These are phyloP conservation scores for Pachyseris speciosa DNA, from an alignment of 64 coral and sea anemone species.

Conservation along the genomic window DNA sequence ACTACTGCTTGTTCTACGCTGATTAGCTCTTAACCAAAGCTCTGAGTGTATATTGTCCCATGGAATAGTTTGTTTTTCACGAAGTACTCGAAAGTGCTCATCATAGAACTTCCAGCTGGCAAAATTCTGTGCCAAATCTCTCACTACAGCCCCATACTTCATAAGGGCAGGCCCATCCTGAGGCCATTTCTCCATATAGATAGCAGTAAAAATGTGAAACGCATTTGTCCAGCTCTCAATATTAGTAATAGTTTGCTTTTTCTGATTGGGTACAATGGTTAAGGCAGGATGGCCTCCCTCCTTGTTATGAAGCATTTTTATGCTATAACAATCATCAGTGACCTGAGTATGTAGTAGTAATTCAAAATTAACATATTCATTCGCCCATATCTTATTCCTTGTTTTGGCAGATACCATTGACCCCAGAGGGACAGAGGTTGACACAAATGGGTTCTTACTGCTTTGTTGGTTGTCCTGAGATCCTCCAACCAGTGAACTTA, in stretches of 20 bases:
- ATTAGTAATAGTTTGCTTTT: not conserved
- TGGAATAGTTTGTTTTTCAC: not conserved
- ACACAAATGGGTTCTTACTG: too few species aligned
- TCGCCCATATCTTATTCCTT: too few species aligned
- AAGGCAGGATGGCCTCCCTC: not conserved
- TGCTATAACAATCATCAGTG: too few species aligned
- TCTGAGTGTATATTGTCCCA: slow-evolving; percentile 50
- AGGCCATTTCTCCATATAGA: slow-evolving; percentile 20
- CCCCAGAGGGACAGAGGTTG: too few species aligned
- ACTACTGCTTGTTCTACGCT: not conserved
- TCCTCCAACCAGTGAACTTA: too few species aligned
- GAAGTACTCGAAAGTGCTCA: slow-evolving; percentile 43
- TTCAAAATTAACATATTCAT: too few species aligned
- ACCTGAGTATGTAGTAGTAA: too few species aligned
- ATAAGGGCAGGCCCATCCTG: slow-evolving; percentile 23
- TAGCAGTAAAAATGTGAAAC: slow-evolving; percentile 42
- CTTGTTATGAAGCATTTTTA: too few species aligned
- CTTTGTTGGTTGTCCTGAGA: too few species aligned
- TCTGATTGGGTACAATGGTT: slow-evolving; percentile 5
- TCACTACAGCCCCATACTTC: slow-evolving; percentile 47
- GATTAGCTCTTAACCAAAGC: slow-evolving; percentile 10
- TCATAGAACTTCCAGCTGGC: slow-evolving; percentile 59
- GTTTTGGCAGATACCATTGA: too few species aligned
- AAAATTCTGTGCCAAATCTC: slow-evolving; percentile 39
- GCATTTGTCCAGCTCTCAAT: not conserved